A percentile compares a stretch with the other conserved stretches of the same genome.
These are phyloP conservation scores for Scrobipalpa atriplicella DNA, from an alignment of 2,888 invertebrate genomes.

Conservation along the genomic window DNA sequence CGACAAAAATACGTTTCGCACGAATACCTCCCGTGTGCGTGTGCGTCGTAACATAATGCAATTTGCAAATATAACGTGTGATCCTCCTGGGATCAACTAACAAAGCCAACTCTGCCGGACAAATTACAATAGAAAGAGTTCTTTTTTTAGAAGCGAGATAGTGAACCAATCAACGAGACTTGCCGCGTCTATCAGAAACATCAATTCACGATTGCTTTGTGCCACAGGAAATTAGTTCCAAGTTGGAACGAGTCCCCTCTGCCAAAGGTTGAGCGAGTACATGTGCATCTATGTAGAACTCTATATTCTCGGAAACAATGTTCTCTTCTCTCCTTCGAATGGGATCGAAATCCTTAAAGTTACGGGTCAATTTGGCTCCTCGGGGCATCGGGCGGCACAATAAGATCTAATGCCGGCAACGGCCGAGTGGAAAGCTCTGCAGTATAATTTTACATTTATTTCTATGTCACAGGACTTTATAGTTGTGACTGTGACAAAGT, in stretches of 20 bases:
- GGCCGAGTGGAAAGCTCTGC: not conserved
- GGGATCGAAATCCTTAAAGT: conserved; percentile 20
- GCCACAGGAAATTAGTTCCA: conserved; percentile 76
- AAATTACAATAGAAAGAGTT: not conserved
- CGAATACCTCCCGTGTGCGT: conserved; percentile 13
- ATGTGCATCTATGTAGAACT: conserved; percentile 7
- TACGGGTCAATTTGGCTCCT: conserved; percentile 20
- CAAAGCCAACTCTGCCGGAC: not conserved
- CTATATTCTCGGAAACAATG: conserved; percentile 4
- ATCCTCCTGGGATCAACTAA: not conserved
- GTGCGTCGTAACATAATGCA: conserved; percentile 11
- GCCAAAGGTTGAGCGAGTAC: conserved; percentile 21
- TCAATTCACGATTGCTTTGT: conserved; percentile 71
- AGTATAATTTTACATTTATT: conserved; percentile 14
- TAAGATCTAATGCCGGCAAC: conserved; percentile 12
- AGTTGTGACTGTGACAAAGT: not conserved
- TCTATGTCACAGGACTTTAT: not conserved
- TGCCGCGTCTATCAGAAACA: conserved; percentile 51
- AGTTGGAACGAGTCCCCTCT: conserved; percentile 56
- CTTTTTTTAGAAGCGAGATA: not conserved
- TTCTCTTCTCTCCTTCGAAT: conserved; percentile 1
- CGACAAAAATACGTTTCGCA: conserved; percentile 6
- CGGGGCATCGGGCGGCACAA: conserved; percentile 6
- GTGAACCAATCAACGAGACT: conserved; percentile 58
- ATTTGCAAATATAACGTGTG: conserved; percentile 4